Conservation (phyloP, 1,140 invertebrate genomes). For the Carposina sasakii region DNA sequence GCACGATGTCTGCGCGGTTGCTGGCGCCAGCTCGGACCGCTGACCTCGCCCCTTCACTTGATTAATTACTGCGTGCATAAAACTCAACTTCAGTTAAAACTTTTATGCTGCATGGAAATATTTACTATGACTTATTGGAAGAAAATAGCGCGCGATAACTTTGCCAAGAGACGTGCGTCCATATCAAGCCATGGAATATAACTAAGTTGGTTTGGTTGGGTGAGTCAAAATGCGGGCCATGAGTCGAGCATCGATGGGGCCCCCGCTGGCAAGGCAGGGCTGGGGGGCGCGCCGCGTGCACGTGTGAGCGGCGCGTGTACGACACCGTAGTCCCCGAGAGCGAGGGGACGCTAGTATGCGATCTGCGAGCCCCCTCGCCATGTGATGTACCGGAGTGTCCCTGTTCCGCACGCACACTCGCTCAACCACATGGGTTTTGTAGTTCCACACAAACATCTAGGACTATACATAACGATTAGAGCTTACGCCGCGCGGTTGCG, state of each 20-base stretch:
- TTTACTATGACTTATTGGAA: no score
- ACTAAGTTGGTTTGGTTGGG: slow-evolving; percentile 27
- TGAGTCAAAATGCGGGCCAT: slow-evolving; percentile 35
- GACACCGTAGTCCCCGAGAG: slow-evolving; percentile 21
- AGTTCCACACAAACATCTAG: no score
- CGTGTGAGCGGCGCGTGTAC: slow-evolving; percentile 30
- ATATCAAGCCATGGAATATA: no score
- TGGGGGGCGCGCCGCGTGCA: slow-evolving; percentile 26
- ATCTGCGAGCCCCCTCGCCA: not conserved
- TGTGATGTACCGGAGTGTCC: not conserved
- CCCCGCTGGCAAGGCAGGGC: slow-evolving; percentile 15
- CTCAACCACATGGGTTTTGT: no score
- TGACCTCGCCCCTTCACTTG: slow-evolving; percentile 52
- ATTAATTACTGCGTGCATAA: no score
- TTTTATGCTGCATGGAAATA: no score
- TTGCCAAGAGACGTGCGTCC: no score
- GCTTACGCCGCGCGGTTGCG: no score
- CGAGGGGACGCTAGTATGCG: slow-evolving; percentile 22
- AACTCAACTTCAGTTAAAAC: no score
- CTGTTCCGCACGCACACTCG: not conserved
- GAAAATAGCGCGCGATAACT: no score
- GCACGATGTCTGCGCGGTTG: slow-evolving; percentile 21
- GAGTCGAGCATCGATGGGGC: slow-evolving; percentile 19
- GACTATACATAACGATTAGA: no score
- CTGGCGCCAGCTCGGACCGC: not conserved